Percentiles rank a stretch among this genome's conserved stretches.
Evolutionary conservation across 2,113 vertebrate genomes (phyloP).

Genomic region (Oncorhynchus nerka): DNA sequence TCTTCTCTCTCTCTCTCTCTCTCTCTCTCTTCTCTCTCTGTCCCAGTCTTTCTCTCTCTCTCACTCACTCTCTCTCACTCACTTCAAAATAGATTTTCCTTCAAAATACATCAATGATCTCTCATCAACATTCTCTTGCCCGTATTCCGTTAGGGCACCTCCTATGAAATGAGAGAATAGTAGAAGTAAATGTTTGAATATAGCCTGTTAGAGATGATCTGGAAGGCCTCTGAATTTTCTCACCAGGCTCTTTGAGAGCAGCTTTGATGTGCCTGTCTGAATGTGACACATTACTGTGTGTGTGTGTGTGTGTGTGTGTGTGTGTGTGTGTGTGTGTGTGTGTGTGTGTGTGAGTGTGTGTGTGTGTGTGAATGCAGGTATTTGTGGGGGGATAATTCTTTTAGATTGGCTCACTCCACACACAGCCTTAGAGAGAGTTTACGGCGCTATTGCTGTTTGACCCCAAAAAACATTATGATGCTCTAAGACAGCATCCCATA

Average conservation of each 20-base stretch:
- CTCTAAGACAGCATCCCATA: too few species aligned
- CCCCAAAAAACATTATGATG: too few species aligned
- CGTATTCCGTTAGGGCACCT: too few species aligned
- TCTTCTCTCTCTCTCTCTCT: too few species aligned
- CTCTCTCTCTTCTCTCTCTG: too few species aligned
- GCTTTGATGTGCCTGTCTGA: constrained; percentile 33
- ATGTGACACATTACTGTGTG: neutral
- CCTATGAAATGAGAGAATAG: neutral
- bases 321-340: constrained; percentile 9
- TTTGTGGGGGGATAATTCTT: too few species aligned
- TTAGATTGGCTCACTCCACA: too few species aligned
- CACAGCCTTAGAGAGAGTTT: too few species aligned
- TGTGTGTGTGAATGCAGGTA: too few species aligned
- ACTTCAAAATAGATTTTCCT: neutral
- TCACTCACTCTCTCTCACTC: too few species aligned
- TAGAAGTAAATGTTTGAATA: neutral
- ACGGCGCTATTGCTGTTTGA: too few species aligned
- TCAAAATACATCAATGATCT: constrained; percentile 23
- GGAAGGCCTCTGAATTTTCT: constrained; percentile 43
- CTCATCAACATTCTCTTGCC: neutral
- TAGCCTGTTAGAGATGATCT: constrained; percentile 24
- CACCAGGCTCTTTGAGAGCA: constrained; percentile 21
- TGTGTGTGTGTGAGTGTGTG: neutral
- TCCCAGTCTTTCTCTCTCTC: too few species aligned
- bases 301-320: constrained; percentile 8